These are phyloP conservation scores for Myotis yumanensis DNA, from an alignment of 2,113 vertebrate genomes.

Conservation along the genomic window DNA sequence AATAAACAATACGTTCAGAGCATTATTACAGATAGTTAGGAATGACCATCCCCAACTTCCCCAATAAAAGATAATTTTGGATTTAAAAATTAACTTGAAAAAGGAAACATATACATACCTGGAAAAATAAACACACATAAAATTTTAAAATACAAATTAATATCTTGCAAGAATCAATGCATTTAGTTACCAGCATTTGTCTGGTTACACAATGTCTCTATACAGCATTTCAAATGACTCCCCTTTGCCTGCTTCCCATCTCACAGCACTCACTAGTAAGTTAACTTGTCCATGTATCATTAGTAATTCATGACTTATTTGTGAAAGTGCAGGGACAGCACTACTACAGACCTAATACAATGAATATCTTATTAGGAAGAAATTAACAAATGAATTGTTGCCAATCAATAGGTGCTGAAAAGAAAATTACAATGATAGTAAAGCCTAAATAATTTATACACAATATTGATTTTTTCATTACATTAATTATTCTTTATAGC, in stretches of 20 bases:
- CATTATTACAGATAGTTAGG: background rate
- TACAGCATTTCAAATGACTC: slow-evolving; percentile 33
- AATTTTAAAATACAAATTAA: slow-evolving; percentile 1
- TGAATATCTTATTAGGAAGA: slow-evolving; percentile 76
- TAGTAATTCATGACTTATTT: slow-evolving; percentile 73
- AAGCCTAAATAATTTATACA: slow-evolving; percentile 79
- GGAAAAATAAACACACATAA: background rate
- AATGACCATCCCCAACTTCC: background rate
- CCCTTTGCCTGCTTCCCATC: background rate
- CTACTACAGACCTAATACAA: slow-evolving; percentile 76
- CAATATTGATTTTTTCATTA: slow-evolving; percentile 78
- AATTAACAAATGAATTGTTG: slow-evolving; percentile 80
- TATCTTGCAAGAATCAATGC: background rate
- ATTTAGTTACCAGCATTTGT: background rate
- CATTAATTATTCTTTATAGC: slow-evolving; percentile 78
- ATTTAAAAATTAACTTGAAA: background rate
- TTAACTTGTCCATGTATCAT: slow-evolving; percentile 58
- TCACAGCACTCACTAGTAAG: slow-evolving; percentile 26
- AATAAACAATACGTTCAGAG: background rate
- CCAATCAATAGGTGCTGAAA: slow-evolving; percentile 78
- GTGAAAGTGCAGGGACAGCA: slow-evolving; percentile 67
- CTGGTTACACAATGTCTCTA: background rate
- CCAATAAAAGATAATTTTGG: background rate
- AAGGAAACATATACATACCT: background rate
- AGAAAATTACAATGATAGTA: slow-evolving; percentile 80